phyloP scores from a whole-genome alignment of 2,888 invertebrate genomes.

The Noctua janthina region DNA sequence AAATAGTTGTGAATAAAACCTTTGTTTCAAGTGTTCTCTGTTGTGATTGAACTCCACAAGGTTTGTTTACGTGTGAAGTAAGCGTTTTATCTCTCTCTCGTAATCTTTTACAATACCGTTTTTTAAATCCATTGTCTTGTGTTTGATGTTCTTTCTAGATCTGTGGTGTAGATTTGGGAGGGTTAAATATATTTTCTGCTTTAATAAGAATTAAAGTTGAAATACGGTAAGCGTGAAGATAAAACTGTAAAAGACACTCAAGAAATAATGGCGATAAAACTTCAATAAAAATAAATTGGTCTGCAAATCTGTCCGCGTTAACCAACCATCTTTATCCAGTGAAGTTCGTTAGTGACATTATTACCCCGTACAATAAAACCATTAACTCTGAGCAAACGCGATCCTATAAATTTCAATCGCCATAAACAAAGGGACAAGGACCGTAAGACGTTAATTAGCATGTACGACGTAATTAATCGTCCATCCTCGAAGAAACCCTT shows the following conservation, averaged over 20 bases:
- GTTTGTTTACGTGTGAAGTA: constrained; percentile 72
- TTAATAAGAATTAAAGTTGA: constrained; percentile 18
- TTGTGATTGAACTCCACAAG: constrained; percentile 74
- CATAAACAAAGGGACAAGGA: constrained; percentile 65
- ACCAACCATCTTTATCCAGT: constrained; percentile 9
- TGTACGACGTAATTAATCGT: constrained; percentile 74
- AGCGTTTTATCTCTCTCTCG: constrained; percentile 61
- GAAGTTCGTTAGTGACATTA: constrained; percentile 39
- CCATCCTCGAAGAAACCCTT: constrained; percentile 44
- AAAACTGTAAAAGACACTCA: background rate
- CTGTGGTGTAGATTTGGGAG: constrained; percentile 9
- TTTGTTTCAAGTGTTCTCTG: constrained; percentile 74
- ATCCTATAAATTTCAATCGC: constrained; percentile 60
- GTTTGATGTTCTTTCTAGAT: constrained; percentile 40
- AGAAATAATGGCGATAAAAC: constrained; percentile 28
- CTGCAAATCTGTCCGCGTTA: constrained; percentile 17
- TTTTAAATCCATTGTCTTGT: constrained; percentile 52
- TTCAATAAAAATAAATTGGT: constrained; percentile 27
- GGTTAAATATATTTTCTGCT: background rate
- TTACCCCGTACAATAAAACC: constrained; percentile 26
- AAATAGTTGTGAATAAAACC: constrained; percentile 73
- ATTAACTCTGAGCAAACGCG: constrained; percentile 37
- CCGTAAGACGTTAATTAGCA: constrained; percentile 78
- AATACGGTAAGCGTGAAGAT: background rate
- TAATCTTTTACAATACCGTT: constrained; percentile 44